phyloP scores from a whole-genome alignment of 2,797 vertebrate genomes.

The Euphonia xanthogaster region DNA sequence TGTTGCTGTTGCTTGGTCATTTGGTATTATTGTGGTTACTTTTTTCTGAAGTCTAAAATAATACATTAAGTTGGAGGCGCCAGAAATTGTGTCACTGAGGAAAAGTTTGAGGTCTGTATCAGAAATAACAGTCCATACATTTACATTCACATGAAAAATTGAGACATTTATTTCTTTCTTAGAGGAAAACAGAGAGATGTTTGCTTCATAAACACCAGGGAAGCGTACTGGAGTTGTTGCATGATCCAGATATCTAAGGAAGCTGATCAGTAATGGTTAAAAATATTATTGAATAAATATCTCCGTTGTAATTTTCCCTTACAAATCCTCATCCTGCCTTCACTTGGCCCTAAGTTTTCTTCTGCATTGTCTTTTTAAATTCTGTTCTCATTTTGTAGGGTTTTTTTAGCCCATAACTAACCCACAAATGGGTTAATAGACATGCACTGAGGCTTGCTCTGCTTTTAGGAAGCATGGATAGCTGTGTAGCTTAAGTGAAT shows the following conservation, averaged over 20 bases:
- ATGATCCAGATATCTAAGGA: background rate
- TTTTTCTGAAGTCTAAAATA: background rate
- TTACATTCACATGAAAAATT: background rate
- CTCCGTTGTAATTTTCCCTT: background rate
- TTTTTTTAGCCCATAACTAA: background rate
- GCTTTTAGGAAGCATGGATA: background rate
- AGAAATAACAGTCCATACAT: background rate
- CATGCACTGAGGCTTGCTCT: background rate
- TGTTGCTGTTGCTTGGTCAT: background rate
- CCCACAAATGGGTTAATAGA: fast-evolving
- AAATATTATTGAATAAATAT: background rate
- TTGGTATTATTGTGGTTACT: background rate
- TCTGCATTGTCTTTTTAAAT: background rate
- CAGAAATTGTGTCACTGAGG: background rate
- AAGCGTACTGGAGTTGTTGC: background rate
- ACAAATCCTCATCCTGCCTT: background rate
- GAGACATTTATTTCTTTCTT: background rate
- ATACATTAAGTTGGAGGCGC: background rate
- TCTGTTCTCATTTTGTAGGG: background rate
- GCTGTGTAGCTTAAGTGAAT: background rate
- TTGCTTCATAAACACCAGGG: background rate
- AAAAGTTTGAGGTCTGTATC: background rate
- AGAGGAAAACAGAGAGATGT: background rate
- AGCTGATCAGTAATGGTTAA: background rate
- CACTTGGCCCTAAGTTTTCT: background rate